Evolutionary conservation across 1,140 invertebrate genomes (phyloP), one percentile per base, ranked within the genome.

Genomic region (Dendrolimus punctatus): DNA sequence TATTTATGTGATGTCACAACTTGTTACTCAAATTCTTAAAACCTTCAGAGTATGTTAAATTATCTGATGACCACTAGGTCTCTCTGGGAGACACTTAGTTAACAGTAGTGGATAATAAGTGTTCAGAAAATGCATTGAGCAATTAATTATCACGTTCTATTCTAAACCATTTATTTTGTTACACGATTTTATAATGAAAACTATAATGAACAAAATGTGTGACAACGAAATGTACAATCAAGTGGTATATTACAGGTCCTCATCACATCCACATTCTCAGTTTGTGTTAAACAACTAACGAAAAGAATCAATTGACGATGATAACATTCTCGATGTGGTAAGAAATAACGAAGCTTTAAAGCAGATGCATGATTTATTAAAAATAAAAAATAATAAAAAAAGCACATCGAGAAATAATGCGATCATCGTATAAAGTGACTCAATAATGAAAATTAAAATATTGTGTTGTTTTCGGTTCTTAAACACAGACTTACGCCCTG

Each of bases 401-500:
- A 84, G 80, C 80, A 84, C 79, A 86, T 75, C 68, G 68, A 80
- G 62, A 66, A 67, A 66, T 68, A 72, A 73, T 71, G 72, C 68
- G 67, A 74, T 73, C 76, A 72, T 76, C 71, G 69, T 69, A 69
- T 62, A 62, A 69, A 52, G 58, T 48, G 60, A 49, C 66, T 52
- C 56, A 45, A 36, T 40, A 39, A 64, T 59, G 23, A 53, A 52
- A 65, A 46, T 61, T 38, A 57, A 51, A 56, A 44, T 60, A 51
- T 55, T 57, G 47, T 59, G n/a, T 53, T 62, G 49, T 55, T 57
- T 53, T 66, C 60, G 65, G 62, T 64, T 39, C 55, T 65, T 64
- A 73, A 73, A 64, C 55, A 49, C 67, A 66, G 73, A 88, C 88
- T 89, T 89, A 89, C 88, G 85, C 73, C 85, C 87, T 55, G 65